A percentile compares a stretch with the other conserved stretches of the same genome.
These are phyloP conservation scores for Castor canadensis DNA, from an alignment of 2,113 vertebrate genomes.

Conservation along the genomic window DNA sequence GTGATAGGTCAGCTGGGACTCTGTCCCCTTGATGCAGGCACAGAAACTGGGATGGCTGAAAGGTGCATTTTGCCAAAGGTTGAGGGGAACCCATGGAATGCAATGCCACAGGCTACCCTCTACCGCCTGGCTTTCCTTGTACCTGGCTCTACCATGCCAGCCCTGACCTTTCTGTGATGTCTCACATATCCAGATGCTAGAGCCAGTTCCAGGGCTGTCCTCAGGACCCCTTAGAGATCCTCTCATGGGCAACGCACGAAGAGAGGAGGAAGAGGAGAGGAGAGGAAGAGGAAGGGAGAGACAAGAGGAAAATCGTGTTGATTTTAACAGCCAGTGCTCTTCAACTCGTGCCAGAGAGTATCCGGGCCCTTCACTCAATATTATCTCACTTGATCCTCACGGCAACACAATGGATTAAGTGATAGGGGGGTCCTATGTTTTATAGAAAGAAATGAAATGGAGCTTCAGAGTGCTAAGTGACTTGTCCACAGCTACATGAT, in stretches of 20 bases:
- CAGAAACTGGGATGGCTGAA: background rate
- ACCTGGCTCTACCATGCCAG: no score
- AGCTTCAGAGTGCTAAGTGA: background rate
- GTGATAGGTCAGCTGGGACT: background rate
- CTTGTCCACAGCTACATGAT: background rate
- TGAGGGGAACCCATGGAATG: fast-evolving
- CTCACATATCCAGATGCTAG: background rate
- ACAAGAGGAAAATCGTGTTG: background rate
- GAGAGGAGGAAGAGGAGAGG: background rate
- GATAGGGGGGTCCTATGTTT: background rate
- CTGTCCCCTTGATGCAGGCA: background rate
- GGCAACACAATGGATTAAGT: background rate
- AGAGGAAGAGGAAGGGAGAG: background rate
- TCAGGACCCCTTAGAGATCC: background rate
- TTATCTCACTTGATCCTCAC: background rate
- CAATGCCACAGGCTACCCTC: background rate
- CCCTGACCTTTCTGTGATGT: background rate
- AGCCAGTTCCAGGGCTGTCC: background rate
- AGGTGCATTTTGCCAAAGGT: background rate
- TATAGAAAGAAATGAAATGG: background rate
- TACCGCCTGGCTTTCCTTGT: background rate
- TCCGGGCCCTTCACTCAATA: background rate
- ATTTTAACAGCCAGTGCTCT: background rate
- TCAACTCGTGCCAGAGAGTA: background rate
- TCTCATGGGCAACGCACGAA: background rate